Conservation (phyloP, 2,888 invertebrate genomes). For the Drosophila phalerata region DNA sequence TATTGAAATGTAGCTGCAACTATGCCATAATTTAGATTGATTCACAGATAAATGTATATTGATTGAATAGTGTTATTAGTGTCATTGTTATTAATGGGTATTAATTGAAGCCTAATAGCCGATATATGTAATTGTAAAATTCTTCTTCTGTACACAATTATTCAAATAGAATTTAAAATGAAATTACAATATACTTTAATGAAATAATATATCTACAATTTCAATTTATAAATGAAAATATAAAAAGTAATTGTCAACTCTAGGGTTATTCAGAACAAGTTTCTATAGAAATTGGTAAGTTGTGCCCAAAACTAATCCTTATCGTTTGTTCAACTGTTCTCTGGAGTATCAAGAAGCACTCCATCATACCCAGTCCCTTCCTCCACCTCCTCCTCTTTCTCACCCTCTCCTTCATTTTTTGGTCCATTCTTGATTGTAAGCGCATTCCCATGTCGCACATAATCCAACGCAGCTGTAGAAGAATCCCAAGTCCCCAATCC, state of each 20-base stretch:
- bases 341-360: constrained; percentile 15
- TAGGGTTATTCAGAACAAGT: not conserved
- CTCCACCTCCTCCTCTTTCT: not conserved
- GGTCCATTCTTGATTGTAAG: constrained; percentile 40
- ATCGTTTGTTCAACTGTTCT: constrained; percentile 20
- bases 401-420: not conserved
- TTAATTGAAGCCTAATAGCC: no score
- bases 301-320: constrained; percentile 1
- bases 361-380: not conserved
- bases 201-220: no score
- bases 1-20: constrained; percentile 31
- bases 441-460: constrained; percentile 61
- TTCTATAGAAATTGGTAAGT: not conserved
- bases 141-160: no score
- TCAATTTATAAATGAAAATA: no score
- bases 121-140: no score
- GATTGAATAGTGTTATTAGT: not conserved
- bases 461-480: constrained; percentile 57
- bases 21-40: constrained; percentile 26
- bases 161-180: no score
- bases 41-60: constrained; percentile 11
- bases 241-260: no score
- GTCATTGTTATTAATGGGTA: not conserved
- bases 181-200: no score
- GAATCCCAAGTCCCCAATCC: constrained; percentile 59